Evolutionary conservation across 2,797 vertebrate species (phyloP), one percentile per base, ranked within the genome.

Genomic region (Rhinella marina): DNA sequence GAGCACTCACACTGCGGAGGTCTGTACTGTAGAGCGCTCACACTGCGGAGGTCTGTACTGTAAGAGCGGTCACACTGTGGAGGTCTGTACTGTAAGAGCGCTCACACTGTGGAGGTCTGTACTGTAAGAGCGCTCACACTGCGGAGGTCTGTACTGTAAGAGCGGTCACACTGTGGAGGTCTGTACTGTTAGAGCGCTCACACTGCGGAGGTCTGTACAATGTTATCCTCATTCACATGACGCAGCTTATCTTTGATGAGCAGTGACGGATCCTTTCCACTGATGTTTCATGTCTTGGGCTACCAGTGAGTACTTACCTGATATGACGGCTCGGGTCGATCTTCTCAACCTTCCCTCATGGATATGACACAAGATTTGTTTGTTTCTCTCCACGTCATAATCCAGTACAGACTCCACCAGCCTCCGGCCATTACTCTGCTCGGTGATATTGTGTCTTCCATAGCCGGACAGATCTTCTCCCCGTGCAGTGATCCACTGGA

Each of bases 361-460:
- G 56, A 87, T 50, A 23, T 81, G 78, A 59, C 86, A 87, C 79
- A 87, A 62, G 4, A 82, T 73, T 32, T 82, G 78, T 2, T 21
- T 12, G 14, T 82, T 62, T 32, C 1, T 5, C 56, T 52, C 3
- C 16, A n/a, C n/a, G 0, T 87, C 68, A 48, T 61, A 21, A 0
- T 82, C 29, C 32, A 87, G 48, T 0, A 75, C 56, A 9, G 86
- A 87, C 41, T 87, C 79, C 86, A 87, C 78, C 86, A 27, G 1
- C 32, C 27, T 17, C 21, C 25, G 17, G 21, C 79, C 86, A 16
- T 82, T 11, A 3, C 29, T 0, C 16, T 29, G 86, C 8, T 73
- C 13, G 1, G 32, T 87, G 10, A 73, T 7, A n/a, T 8, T 75
- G 12, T 1, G 0, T 1, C 0, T 62, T 52, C 13, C 79, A 7